A percentile compares a stretch with the other conserved stretches of the same genome.
phyloP scores from a whole-genome alignment of 2,888 invertebrate genomes.

The Limnephilus lunatus region DNA sequence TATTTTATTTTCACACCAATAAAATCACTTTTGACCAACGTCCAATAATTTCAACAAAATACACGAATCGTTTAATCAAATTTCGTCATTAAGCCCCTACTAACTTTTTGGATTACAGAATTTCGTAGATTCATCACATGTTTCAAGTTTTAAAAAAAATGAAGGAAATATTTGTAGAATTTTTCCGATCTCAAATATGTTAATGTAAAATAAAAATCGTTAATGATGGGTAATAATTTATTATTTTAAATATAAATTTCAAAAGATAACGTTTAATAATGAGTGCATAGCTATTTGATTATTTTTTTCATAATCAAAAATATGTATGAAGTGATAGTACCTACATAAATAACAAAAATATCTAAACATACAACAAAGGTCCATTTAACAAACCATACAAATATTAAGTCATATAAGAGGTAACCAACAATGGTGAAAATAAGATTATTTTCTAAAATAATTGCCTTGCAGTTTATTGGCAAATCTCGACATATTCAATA shows the following conservation, averaged over 20 bases:
- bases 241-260: not conserved
- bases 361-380: not conserved
- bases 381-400: not conserved
- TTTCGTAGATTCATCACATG: no score
- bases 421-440: no score
- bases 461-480: not conserved
- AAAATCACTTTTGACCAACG: not conserved
- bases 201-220: not conserved
- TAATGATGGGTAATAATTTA: not conserved
- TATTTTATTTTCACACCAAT: no score
- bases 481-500: not conserved
- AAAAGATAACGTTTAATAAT: not conserved
- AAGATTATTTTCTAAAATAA: no score
- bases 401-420: no score
- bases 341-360: not conserved
- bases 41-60: no score
- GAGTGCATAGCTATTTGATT: not conserved
- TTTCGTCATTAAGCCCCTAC: no score
- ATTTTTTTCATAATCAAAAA: not conserved
- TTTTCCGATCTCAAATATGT: not conserved
- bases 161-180: no score
- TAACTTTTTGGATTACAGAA: no score
- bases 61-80: no score
- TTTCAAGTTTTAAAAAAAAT: no score
- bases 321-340: not conserved